Evolutionary conservation across 2,113 vertebrate species (phyloP), one percentile per base, ranked within the genome.

Genomic region (Brachyhypopomus gauderio): DNA sequence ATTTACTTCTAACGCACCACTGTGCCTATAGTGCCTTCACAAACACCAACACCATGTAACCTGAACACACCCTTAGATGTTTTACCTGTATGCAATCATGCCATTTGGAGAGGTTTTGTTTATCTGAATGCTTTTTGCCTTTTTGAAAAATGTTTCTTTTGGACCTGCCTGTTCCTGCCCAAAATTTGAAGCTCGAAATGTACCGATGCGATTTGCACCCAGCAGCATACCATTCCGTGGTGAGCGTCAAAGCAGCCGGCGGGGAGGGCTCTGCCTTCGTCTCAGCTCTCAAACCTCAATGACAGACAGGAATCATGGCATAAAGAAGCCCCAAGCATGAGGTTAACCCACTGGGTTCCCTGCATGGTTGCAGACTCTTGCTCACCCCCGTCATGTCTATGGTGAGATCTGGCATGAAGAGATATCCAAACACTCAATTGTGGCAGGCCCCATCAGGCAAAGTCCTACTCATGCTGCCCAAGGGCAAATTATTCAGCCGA

Each of bases 141-240:
- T 9, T 20, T 67, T 22, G 63, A 63, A 27, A 27, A 48, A 34
- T 22, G 69, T 72, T 72, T 66, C 25, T 60, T 74, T 75, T 66
- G 70, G 89, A 89, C 84, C 88, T 88, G 88, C 84, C 85, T 77
- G 45, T 78, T 89, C 88, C 86, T 89, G 88, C 74, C 84, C 86
- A 77, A 79, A 80, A 77, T 55, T n/a, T 60, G 52, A 71, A 59
- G 72, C 45, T 67, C 58, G 23, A 72, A 69, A 72, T 72, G 27
- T 55, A 77, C 75, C n/a, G 80, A 41, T 12, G 30, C 81, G 34
- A 56, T 79, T 75, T 81, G 70, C 64, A 4, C 69, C 63, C 72
- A 67, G 74, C 41, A 56, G 71, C 77, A 85, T 85, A 83, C 84
- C 81, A 83, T 63, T 83, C 66, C 63, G 52, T 60, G 30, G 72